phyloP scores from a whole-genome alignment of 2,113 vertebrate genomes.

The Pycnonotus jocosus region DNA sequence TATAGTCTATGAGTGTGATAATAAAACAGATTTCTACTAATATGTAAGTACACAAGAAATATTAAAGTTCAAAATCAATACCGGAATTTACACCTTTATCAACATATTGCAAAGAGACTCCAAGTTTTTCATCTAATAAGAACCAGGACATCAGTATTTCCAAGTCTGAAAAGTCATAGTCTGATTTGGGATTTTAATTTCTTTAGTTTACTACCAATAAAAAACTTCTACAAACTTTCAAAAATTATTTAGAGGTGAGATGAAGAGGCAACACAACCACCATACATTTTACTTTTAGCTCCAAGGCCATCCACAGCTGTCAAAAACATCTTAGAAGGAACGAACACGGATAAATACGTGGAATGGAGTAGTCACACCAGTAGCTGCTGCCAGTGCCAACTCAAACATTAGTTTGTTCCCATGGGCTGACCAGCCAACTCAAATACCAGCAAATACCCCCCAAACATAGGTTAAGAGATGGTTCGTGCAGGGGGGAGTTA shows the following conservation, averaged over 20 bases:
- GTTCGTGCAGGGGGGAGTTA: not conserved
- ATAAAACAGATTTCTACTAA: not conserved
- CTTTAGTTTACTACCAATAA: not conserved
- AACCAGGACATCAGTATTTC: not conserved
- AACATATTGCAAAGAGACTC: not conserved
- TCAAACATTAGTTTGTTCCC: not conserved
- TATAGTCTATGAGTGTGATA: not conserved
- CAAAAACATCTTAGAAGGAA: not conserved
- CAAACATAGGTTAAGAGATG: not conserved
- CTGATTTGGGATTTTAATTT: not conserved
- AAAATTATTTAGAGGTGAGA: not conserved
- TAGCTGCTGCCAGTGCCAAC: not conserved
- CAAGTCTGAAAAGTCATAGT: not conserved
- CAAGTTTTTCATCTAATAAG: not conserved
- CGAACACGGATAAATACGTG: fast-evolving
- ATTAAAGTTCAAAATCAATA: not conserved
- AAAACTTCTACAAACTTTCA: not conserved
- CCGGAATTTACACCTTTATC: not conserved
- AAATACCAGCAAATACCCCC: not conserved
- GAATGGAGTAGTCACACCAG: not conserved
- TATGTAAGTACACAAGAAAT: not conserved
- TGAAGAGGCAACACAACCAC: not conserved
- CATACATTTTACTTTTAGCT: not conserved
- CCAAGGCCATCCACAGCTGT: not conserved
- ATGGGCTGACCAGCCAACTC: not conserved